These are phyloP conservation scores for Agelaius tricolor DNA, from an alignment of 2,113 vertebrate species.

Conservation along the genomic window DNA sequence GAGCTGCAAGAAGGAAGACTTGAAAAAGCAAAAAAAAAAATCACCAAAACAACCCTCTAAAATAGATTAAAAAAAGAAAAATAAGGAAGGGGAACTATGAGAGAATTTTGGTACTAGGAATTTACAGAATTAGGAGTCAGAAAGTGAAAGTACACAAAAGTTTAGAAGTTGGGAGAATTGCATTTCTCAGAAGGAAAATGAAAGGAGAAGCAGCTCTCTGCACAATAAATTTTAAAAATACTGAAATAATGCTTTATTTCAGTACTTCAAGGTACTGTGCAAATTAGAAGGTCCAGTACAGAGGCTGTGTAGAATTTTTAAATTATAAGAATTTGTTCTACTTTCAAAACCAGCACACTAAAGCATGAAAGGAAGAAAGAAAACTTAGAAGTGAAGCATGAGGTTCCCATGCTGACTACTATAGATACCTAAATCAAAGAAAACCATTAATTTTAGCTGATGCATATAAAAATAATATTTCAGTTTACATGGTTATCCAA, in stretches of 20 bases:
- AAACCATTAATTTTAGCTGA: not conserved
- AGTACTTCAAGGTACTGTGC: not conserved
- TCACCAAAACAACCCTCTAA: not conserved
- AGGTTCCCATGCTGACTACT: not conserved
- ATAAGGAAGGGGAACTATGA: not conserved
- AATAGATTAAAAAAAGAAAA: not conserved
- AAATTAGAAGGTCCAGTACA: not conserved
- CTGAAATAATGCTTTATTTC: not conserved
- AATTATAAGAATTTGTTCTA: not conserved
- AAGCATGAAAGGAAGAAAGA: not conserved
- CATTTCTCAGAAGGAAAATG: constrained; percentile 55
- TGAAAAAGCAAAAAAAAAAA: not conserved
- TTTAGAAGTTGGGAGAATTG: not conserved
- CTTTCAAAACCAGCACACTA: not conserved
- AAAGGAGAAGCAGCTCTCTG: not conserved
- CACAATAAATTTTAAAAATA: not conserved
- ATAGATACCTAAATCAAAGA: not conserved
- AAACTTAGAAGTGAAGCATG: not conserved
- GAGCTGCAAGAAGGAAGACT: not conserved
- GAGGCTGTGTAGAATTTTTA: not conserved
- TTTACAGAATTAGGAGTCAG: constrained; percentile 12
- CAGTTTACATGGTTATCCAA: not conserved
- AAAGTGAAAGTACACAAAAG: not conserved
- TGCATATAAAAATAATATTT: not conserved
- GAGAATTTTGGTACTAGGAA: not conserved